Conservation (phyloP, 2,113 vertebrate genomes). For the Centropus unirufus region DNA sequence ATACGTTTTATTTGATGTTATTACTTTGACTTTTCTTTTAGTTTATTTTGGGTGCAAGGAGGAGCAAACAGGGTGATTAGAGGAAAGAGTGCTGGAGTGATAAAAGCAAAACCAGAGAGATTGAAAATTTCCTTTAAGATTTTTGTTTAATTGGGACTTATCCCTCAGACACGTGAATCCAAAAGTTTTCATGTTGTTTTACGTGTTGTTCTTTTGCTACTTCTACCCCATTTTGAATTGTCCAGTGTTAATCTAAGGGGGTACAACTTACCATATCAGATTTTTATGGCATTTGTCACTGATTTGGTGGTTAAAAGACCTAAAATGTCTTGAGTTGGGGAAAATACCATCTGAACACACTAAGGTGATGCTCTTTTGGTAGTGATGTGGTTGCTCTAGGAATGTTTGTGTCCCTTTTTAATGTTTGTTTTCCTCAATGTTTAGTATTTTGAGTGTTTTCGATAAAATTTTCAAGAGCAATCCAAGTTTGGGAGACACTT, state of each 20-base stretch:
- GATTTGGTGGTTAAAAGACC: neutral
- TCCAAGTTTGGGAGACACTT: slow-evolving; percentile 1
- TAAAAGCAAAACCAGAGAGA: neutral
- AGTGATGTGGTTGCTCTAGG: neutral
- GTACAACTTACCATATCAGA: neutral
- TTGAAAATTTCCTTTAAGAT: neutral
- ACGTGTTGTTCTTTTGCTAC: neutral
- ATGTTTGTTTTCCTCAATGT: neutral
- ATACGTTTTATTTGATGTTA: neutral
- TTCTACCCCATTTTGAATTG: neutral
- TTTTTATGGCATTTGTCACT: neutral
- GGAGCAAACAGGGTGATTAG: neutral
- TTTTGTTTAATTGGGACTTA: neutral
- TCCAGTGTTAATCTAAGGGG: neutral
- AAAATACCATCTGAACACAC: neutral
- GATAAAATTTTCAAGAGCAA: neutral
- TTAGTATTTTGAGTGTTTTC: neutral
- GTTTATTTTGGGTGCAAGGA: slow-evolving; percentile 32
- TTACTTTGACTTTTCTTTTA: neutral
- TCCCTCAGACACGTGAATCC: neutral
- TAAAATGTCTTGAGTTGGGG: neutral
- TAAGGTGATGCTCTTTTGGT: neutral
- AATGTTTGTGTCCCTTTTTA: neutral
- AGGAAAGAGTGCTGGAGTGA: neutral
- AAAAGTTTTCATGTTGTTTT: neutral